phyloP scores from a whole-genome alignment of 2,797 vertebrate species.

The Enteromius fasciolatus region DNA sequence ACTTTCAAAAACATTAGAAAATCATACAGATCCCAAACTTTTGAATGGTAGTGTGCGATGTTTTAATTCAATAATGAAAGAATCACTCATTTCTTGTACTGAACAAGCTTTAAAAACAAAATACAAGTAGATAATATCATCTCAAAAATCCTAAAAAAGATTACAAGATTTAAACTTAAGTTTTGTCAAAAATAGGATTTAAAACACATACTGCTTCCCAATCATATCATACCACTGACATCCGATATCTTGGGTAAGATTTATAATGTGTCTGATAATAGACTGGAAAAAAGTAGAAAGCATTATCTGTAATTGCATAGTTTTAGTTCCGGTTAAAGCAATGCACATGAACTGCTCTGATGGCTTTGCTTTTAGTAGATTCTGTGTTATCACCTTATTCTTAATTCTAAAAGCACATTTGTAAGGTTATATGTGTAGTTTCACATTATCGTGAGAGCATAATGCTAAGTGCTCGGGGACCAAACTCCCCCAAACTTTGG shows the following conservation, averaged over 20 bases:
- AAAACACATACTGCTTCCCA: conserved; percentile 40
- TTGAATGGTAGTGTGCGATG: not conserved
- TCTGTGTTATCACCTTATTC: conserved; percentile 55
- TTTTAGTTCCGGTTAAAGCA: conserved; percentile 54
- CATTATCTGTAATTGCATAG: conserved; percentile 48
- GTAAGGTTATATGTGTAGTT: conserved; percentile 29
- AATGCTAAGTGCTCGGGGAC: conserved; percentile 42
- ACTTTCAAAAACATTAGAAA: not conserved
- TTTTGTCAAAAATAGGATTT: conserved; percentile 51
- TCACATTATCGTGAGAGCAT: conserved; percentile 57
- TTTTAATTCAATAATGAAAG: conserved; percentile 14
- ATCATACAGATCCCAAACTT: not conserved
- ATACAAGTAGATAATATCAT: conserved; percentile 4
- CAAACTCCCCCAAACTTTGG: conserved; percentile 7
- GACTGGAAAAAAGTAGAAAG: conserved; percentile 53
- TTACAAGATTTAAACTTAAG: conserved; percentile 37
- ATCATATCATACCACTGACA: conserved; percentile 48
- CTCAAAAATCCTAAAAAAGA: conserved; percentile 45
- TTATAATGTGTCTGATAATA: conserved; percentile 47
- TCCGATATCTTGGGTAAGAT: conserved; percentile 47
- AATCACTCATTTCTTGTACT: not conserved
- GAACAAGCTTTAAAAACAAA: not conserved
- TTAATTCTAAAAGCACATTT: conserved; percentile 59
- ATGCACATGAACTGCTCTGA: conserved; percentile 47
- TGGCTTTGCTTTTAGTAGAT: conserved; percentile 58